phyloP scores from a whole-genome alignment of 2,888 invertebrate species.

The Caenorhabditis sp. region DNA sequence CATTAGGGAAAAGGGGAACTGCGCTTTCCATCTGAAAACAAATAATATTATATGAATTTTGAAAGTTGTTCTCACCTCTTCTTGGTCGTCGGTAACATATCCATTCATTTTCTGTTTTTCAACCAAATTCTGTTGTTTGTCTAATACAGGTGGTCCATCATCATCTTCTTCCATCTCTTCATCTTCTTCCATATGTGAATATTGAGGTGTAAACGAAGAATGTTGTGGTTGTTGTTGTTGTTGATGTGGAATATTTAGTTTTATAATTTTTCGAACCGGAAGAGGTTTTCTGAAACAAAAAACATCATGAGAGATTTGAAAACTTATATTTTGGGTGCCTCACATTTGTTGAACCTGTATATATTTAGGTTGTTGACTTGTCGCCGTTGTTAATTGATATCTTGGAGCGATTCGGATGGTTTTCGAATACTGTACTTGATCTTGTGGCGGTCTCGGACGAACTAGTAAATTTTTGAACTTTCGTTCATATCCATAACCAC shows the following conservation, averaged over 20 bases:
- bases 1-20: constrained; percentile 19
- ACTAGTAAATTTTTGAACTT: background rate
- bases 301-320: background rate
- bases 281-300: background rate
- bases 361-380: background rate
- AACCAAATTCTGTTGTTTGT: constrained; percentile 14
- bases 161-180: constrained; percentile 16
- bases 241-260: background rate
- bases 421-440: background rate
- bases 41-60: too few relatives aligned
- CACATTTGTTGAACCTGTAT: constrained; percentile 1
- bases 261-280: background rate
- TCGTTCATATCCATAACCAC: constrained; percentile 11
- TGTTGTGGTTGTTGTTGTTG: background rate
- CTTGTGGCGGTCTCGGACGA: background rate
- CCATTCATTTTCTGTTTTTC: background rate
- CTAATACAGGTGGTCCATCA: constrained; percentile 33
- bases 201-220: too few relatives aligned
- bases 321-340: background rate
- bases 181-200: background rate
- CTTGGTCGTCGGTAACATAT: constrained; percentile 39
- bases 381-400: background rate
- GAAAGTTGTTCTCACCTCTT: constrained; percentile 34
- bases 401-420: background rate
- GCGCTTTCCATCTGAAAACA: background rate